Evolutionary conservation across 2,888 invertebrate genomes (phyloP), one percentile per base, ranked within the genome.

Genomic region (Thumatha senex): DNA sequence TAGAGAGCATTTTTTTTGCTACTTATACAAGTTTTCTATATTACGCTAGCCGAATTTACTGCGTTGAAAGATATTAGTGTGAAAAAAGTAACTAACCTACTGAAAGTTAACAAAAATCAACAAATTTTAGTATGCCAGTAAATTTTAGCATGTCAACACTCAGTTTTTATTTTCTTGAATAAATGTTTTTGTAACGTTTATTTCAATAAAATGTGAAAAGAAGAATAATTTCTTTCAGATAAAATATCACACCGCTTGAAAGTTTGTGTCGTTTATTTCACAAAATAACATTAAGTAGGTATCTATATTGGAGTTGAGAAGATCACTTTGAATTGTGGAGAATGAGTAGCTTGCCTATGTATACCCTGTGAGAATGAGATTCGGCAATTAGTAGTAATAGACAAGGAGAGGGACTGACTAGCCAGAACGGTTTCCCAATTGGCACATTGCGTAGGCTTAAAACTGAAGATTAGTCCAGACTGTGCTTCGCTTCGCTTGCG

Each of bases 61-160:
- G 18, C 18, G 18, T 24, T 24, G 5, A 24, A 24, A 4, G 18
- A 14, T 11, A 3, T 0, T 14, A 18, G 33, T 42, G 18, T 10
- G 15, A 42, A n/a, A 42, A 33, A 42, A 18, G 4, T 15, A 42
- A n/a, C 8, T 7, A 12, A 18, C n/a, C 9, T 33, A 34, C 18
- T 18, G 18, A 8, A 43, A 43, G 18, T 8, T 18, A 43, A 15
- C 9, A 43, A 18, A 33, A 31, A n/a, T 14, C n/a, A 15, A 45
- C 35, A 38, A 49, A 50, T 34, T 40, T 54, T 55, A 58, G 63
- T 63, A 52, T 50, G 40, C 58, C 53, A 53, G 66, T 50, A 54
- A 56, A 18, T 50, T n/a, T 63, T 50, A 56, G 51, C 38, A 56
- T 63, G 67, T 67, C 67, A 63, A 41, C 63, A 40, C 29, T 48